A percentile compares a stretch with the other conserved stretches of the same genome.
Conservation (phyloP, 2,797 vertebrate genomes). For the Denticeps clupeoides region DNA sequence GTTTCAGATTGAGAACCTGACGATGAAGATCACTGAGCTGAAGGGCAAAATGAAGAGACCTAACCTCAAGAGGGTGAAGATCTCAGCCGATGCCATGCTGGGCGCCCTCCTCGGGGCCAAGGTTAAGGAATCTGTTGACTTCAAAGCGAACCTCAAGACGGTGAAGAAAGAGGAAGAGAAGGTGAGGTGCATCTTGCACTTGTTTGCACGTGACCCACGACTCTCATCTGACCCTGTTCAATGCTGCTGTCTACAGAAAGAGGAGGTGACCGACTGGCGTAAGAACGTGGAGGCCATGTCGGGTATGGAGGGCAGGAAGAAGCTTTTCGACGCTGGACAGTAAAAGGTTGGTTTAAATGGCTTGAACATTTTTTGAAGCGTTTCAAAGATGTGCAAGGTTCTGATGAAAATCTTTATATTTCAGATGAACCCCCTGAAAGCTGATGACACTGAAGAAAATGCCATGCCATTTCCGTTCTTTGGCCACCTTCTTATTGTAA, state of each 20-base stretch:
- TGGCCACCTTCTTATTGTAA: no score
- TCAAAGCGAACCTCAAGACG: constrained; percentile 69
- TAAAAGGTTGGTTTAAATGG: constrained; percentile 7
- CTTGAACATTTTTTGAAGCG: background rate
- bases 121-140: constrained; percentile 66
- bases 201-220: background rate
- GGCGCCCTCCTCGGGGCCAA: constrained; percentile 60
- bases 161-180: constrained; percentile 74
- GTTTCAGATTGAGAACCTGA: constrained; percentile 36
- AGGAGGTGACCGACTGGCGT: constrained; percentile 34
- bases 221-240: background rate
- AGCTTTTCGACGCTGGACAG: constrained; percentile 24
- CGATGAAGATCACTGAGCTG: constrained; percentile 47
- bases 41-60: constrained; percentile 71
- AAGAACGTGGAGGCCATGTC: constrained; percentile 35
- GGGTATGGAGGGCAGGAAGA: constrained; percentile 33
- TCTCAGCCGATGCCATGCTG: constrained; percentile 68
- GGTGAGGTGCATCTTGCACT: no score
- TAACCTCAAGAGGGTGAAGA: constrained; percentile 57
- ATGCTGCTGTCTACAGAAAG: constrained; percentile 14
- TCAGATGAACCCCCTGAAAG: no score
- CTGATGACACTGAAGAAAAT: no score
- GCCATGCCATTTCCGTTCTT: no score
- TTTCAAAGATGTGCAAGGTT: background rate
- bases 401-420: background rate